Conservation (phyloP, 2,888 invertebrate species). For the Brachypalpus laphriformis region DNA sequence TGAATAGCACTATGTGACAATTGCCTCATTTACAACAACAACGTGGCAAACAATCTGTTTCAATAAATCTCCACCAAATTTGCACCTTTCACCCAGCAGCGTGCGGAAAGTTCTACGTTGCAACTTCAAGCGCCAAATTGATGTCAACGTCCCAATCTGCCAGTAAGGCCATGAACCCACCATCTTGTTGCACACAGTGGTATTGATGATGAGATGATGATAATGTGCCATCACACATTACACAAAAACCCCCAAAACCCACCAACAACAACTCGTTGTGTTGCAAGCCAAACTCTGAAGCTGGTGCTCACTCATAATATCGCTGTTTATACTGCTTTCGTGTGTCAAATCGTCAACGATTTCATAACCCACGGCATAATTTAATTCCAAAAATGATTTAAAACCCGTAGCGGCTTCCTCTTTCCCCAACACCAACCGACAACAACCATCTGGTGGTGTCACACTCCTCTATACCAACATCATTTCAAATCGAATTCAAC, state of each 20-base stretch:
- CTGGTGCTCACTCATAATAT: slow-evolving; percentile 30
- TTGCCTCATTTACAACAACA: too few relatives aligned
- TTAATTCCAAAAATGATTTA: slow-evolving; percentile 46
- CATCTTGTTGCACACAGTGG: slow-evolving; percentile 26
- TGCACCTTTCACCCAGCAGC: not conserved
- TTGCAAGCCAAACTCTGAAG: slow-evolving; percentile 31
- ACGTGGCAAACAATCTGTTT: too few relatives aligned
- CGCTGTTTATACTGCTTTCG: slow-evolving; percentile 38
- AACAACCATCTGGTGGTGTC: slow-evolving; percentile 29
- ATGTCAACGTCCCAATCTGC: slow-evolving; percentile 55
- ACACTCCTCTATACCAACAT: not conserved
- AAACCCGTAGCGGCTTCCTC: slow-evolving; percentile 37
- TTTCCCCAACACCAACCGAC: slow-evolving; percentile 22
- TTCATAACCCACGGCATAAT: slow-evolving; percentile 57
- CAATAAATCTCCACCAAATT: not conserved
- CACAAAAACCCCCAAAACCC: slow-evolving; percentile 22
- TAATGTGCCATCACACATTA: slow-evolving; percentile 30
- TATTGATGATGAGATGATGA: not conserved
- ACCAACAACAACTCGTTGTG: slow-evolving; percentile 15
- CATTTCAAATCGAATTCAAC: slow-evolving; percentile 36
- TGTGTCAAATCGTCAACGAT: slow-evolving; percentile 55
- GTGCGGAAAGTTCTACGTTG: not conserved
- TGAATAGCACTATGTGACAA: too few relatives aligned
- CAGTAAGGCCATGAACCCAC: slow-evolving; percentile 49
- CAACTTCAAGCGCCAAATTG: not conserved